Percentiles rank a stretch among this genome's conserved stretches.
phyloP scores from a whole-genome alignment of 2,113 vertebrate species.

The Dromaius novaehollandiae region DNA sequence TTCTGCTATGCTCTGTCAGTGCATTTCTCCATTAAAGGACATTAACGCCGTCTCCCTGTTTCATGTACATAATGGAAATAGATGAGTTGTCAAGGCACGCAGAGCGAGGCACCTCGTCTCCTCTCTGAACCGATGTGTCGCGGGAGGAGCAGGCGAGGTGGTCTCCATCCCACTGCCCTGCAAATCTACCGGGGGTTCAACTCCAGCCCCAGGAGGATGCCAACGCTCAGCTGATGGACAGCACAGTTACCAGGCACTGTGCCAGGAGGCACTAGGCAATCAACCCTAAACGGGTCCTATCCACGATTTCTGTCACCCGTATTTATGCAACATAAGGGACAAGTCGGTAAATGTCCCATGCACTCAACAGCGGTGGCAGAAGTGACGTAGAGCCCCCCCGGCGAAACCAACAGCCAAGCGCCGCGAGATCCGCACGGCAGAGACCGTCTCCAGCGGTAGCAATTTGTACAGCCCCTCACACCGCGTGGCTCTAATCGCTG shows the following conservation, averaged over 20 bases:
- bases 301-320: background rate
- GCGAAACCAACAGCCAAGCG: background rate
- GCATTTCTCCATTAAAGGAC: background rate
- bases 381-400: accelerated
- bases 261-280: background rate
- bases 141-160: background rate
- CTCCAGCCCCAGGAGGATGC: background rate
- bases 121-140: too few species aligned
- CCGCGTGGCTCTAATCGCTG: background rate
- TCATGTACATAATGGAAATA: background rate
- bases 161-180: background rate
- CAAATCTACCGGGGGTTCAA: accelerated
- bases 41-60: background rate
- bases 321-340: background rate
- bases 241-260: accelerated
- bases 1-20: background rate
- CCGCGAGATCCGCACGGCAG: background rate
- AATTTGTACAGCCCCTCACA: background rate
- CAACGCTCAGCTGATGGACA: background rate
- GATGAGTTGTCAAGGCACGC: accelerated
- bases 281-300: background rate
- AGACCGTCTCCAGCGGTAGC: background rate
- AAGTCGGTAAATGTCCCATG: background rate
- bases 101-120: accelerated
- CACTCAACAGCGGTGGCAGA: background rate